Evolutionary conservation across 2,888 invertebrate species (phyloP).

Genomic region (Lasioglossum figueresi): DNA sequence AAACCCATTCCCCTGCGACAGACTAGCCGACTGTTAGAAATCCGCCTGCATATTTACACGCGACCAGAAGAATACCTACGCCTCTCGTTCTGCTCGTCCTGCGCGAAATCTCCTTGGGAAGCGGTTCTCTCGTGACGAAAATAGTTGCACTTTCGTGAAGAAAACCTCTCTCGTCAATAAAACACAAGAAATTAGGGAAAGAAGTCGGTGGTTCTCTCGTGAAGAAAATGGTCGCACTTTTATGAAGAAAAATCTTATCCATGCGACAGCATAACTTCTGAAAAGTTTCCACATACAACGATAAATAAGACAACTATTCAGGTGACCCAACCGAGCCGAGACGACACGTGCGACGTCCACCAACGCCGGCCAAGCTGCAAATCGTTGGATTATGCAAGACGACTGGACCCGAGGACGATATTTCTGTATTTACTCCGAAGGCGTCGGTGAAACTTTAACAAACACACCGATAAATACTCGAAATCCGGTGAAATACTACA

Average conservation of each 20-base stretch:
- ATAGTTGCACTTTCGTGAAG: neutral
- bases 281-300: neutral
- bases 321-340: neutral
- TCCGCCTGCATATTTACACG: constrained; percentile 43
- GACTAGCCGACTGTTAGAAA: constrained; percentile 47
- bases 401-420: constrained; percentile 22
- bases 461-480: constrained; percentile 37
- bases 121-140: neutral
- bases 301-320: neutral
- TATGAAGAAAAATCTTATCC: neutral
- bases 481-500: neutral
- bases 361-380: constrained; percentile 30
- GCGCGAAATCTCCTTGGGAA: neutral
- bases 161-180: neutral
- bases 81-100: neutral
- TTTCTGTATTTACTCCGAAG: constrained; percentile 23
- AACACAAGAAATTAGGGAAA: neutral
- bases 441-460: neutral
- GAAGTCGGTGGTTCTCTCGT: neutral
- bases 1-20: constrained; percentile 55
- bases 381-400: constrained; percentile 53
- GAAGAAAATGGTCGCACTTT: neutral
- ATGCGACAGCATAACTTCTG: neutral
- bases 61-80: neutral
- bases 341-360: neutral